Evolutionary conservation across 2,797 vertebrate species (phyloP).

Genomic region (Mionectes olivaceus): DNA sequence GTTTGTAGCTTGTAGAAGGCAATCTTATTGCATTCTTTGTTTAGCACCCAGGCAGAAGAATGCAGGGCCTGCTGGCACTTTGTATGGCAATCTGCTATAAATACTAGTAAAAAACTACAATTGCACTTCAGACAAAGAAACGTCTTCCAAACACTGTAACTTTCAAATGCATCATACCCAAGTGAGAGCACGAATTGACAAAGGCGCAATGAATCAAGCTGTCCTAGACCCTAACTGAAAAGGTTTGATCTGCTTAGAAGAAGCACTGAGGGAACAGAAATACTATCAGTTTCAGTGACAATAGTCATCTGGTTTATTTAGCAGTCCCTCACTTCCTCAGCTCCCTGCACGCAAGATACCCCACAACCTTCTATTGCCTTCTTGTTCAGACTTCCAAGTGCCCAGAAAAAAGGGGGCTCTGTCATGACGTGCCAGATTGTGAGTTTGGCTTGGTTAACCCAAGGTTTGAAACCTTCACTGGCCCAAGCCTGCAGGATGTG

Average conservation of each 20-base stretch:
- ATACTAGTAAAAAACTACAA: background rate
- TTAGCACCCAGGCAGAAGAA: conserved; percentile 18
- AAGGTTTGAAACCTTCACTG: background rate
- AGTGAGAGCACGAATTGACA: background rate
- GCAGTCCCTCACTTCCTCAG: background rate
- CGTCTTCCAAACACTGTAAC: background rate
- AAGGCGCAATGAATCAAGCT: background rate
- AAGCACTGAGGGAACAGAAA: background rate
- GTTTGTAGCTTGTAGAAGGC: conserved; percentile 35
- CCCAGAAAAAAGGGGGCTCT: background rate
- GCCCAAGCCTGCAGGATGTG: background rate
- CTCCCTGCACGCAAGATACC: background rate
- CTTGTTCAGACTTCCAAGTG: background rate
- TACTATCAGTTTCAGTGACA: background rate
- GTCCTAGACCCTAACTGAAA: background rate
- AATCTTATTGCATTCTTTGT: conserved; percentile 35
- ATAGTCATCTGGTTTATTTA: background rate
- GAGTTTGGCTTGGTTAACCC: background rate
- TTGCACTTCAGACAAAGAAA: conserved; percentile 37
- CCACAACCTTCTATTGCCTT: background rate
- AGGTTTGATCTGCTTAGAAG: background rate
- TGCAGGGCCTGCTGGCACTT: background rate
- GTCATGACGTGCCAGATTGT: accelerated
- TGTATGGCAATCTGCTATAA: background rate
- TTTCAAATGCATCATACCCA: background rate